Evolutionary conservation across 2,113 vertebrate species (phyloP).

Genomic region (Pan paniscus): DNA sequence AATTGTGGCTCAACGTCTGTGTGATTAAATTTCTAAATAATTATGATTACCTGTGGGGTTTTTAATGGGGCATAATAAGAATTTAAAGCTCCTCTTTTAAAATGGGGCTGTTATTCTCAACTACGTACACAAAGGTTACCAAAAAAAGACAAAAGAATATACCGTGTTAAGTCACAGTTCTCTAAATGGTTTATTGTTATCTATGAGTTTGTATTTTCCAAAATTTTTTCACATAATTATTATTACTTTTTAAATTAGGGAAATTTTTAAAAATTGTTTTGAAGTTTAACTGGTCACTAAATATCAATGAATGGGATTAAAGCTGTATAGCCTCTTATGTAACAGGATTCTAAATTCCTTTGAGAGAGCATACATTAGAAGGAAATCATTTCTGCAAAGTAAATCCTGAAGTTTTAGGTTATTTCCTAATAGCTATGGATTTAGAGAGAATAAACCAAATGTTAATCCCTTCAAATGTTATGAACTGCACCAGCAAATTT

Average conservation of each 20-base stretch:
- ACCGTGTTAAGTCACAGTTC: not conserved
- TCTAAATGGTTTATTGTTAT: not conserved
- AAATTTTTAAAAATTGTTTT: not conserved
- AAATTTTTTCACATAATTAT: not conserved
- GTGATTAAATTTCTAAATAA: conserved; percentile 38
- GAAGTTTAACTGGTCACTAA: conserved; percentile 7
- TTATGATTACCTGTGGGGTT: not conserved
- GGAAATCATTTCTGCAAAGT: conserved; percentile 60
- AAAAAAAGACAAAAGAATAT: conserved; percentile 13
- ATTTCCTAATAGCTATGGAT: conserved; percentile 70
- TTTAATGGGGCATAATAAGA: not conserved
- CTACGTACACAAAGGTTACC: not conserved
- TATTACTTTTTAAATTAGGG: conserved; percentile 24
- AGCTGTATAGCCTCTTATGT: conserved; percentile 42
- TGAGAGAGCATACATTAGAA: conserved; percentile 56
- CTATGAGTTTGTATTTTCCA: not conserved
- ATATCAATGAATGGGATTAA: conserved; percentile 36
- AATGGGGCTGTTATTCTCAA: not conserved
- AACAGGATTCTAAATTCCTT: conserved; percentile 64
- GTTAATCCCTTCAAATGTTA: conserved; percentile 74
- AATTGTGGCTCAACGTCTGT: not conserved
- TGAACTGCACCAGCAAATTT: conserved; percentile 48
- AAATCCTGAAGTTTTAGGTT: conserved; percentile 73
- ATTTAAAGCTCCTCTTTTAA: conserved; percentile 35
- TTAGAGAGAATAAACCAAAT: conserved; percentile 68